Percentiles rank a stretch among this genome's conserved stretches.
These are phyloP conservation scores for Muscidifurax raptorellus DNA, from an alignment of 1,140 invertebrate genomes.

Conservation along the genomic window DNA sequence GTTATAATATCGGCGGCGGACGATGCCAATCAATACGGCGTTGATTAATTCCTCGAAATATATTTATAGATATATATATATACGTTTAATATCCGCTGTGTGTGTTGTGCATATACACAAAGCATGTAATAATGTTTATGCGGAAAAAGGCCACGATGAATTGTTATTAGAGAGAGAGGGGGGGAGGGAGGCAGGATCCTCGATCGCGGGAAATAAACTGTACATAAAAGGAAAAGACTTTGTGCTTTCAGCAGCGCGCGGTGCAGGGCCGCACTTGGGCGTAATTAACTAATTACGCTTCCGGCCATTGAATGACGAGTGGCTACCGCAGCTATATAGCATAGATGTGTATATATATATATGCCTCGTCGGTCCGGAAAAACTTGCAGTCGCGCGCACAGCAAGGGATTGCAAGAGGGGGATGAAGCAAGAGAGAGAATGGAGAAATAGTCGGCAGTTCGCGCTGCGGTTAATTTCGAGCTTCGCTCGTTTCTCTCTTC, in stretches of 20 bases:
- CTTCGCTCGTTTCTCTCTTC: slow-evolving; percentile 54
- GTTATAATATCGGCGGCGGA: too few relatives aligned
- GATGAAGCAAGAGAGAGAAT: slow-evolving; percentile 37
- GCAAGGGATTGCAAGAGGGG: background rate
- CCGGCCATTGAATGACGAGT: slow-evolving; percentile 67
- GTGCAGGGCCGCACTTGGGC: slow-evolving; percentile 3
- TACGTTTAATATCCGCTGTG: too few relatives aligned
- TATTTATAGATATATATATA: too few relatives aligned
- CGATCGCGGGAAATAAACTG: too few relatives aligned
- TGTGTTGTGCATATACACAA: too few relatives aligned
- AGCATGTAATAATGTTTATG: too few relatives aligned
- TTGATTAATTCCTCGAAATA: too few relatives aligned
- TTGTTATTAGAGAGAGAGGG: too few relatives aligned
- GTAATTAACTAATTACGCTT: slow-evolving; percentile 70
- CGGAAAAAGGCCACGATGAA: too few relatives aligned
- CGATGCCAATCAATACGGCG: too few relatives aligned
- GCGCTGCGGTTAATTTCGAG: slow-evolving; percentile 62
- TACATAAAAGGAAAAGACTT: background rate
- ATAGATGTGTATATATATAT: too few relatives aligned
- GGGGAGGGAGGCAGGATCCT: too few relatives aligned
- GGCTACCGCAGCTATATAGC: background rate
- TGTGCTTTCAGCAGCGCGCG: background rate
- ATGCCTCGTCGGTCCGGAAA: background rate
- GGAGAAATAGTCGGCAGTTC: slow-evolving; percentile 49
- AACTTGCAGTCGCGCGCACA: background rate